phyloP scores from a whole-genome alignment of 2,888 invertebrate genomes.

The Oeneis ivallda region DNA sequence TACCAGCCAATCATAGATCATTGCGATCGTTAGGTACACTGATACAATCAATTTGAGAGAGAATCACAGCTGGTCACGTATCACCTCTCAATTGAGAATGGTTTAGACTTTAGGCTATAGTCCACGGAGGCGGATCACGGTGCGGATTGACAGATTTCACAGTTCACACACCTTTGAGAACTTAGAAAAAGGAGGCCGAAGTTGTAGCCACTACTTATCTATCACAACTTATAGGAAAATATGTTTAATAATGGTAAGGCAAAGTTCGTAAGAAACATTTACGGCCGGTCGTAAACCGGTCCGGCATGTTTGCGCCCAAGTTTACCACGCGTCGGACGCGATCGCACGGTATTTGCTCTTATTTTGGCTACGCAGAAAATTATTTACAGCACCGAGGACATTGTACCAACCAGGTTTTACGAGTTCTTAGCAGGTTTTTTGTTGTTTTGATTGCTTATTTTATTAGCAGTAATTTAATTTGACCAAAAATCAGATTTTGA shows the following conservation, averaged over 20 bases:
- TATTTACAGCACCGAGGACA: constrained; percentile 21
- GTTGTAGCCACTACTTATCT: no score
- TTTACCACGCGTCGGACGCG: constrained; percentile 12
- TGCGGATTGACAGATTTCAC: no score
- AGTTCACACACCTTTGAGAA: no score
- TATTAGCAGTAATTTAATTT: not conserved
- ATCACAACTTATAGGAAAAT: not conserved
- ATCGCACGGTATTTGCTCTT: constrained; percentile 24
- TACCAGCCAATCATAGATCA: no score
- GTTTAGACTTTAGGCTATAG: no score
- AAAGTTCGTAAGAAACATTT: not conserved
- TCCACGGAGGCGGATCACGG: no score
- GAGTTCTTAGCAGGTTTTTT: not conserved
- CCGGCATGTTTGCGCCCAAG: constrained; percentile 9
- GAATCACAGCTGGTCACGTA: no score
- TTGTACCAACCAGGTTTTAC: constrained; percentile 9
- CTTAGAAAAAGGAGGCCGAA: no score
- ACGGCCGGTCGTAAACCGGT: constrained; percentile 6
- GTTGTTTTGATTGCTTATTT: constrained; percentile 4
- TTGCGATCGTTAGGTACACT: no score
- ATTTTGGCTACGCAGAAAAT: constrained; percentile 26
- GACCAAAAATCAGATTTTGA: no score
- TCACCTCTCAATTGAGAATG: no score
- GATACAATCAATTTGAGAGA: no score
- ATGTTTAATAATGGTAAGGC: not conserved